Conservation (phyloP, 1,140 invertebrate genomes). For the Lithobius niger region DNA sequence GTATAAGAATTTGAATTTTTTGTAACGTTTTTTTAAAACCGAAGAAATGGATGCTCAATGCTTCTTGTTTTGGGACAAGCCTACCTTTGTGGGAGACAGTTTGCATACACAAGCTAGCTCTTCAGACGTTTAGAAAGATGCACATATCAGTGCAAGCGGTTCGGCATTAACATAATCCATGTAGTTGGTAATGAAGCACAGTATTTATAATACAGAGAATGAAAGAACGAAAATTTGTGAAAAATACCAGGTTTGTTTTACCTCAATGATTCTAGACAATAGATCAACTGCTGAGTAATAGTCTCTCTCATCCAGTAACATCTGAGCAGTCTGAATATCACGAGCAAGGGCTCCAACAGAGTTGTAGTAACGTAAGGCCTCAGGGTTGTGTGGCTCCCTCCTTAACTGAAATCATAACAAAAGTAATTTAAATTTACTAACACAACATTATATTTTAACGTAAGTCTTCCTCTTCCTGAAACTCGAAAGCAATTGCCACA, state of each 20-base stretch:
- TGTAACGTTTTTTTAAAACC: no score
- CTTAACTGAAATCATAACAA: slow-evolving; percentile 42
- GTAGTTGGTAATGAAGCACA: not conserved
- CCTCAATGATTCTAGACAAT: slow-evolving; percentile 61
- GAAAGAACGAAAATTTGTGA: not conserved
- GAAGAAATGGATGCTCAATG: no score
- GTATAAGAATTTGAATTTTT: no score
- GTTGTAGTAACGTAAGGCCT: slow-evolving; percentile 51
- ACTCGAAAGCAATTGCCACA: no score
- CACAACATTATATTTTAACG: no score
- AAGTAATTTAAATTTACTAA: not conserved
- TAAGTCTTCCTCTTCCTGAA: no score
- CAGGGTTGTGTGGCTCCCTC: slow-evolving; percentile 58
- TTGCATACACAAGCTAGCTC: not conserved
- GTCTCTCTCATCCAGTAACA: slow-evolving; percentile 49
- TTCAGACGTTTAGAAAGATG: not conserved
- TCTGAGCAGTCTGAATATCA: slow-evolving; percentile 50
- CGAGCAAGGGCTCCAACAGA: slow-evolving; percentile 48
- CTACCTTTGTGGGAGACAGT: not conserved
- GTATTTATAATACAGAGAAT: not conserved
- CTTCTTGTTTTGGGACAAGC: no score
- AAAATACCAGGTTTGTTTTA: slow-evolving; percentile 22
- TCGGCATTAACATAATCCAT: not conserved
- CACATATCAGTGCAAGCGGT: not conserved
- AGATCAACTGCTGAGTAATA: slow-evolving; percentile 52